A percentile compares a stretch with the other conserved stretches of the same genome.
phyloP scores from a whole-genome alignment of 2,888 invertebrate genomes.

The Dicranocentrus wangi region DNA sequence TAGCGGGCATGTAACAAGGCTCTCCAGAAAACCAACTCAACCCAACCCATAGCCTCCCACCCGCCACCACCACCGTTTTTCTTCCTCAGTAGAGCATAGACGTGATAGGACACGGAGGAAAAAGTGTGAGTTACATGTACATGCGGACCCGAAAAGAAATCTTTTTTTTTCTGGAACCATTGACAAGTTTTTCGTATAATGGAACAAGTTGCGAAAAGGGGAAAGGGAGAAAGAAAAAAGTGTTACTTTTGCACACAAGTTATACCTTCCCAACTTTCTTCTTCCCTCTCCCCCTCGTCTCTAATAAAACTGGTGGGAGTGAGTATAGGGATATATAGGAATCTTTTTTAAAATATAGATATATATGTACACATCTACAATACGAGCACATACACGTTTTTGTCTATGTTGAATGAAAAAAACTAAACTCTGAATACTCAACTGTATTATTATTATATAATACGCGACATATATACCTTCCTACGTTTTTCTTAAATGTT shows the following conservation, averaged over 20 bases:
- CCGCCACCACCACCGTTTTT: constrained; percentile 2
- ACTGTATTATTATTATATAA: neutral
- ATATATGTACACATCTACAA: constrained; percentile 37
- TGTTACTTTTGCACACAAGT: constrained; percentile 28
- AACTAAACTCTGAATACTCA: constrained; percentile 63
- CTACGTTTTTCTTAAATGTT: no score
- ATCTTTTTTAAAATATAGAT: constrained; percentile 40
- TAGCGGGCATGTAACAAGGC: no score
- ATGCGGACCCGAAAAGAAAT: no score
- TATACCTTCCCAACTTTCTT: constrained; percentile 18
- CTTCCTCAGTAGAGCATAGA: constrained; percentile 2
- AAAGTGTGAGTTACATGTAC: no score
- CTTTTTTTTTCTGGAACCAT: no score
- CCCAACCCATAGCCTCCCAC: no score
- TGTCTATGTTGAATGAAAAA: constrained; percentile 29
- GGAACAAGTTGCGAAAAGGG: constrained; percentile 46
- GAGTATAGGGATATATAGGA: constrained; percentile 37
- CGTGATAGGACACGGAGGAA: neutral
- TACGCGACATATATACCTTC: no score
- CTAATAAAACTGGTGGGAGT: no score
- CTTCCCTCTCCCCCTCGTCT: constrained; percentile 15
- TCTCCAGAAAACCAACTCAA: no score
- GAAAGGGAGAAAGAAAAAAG: constrained; percentile 29
- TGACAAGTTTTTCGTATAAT: constrained; percentile 32
- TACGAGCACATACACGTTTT: constrained; percentile 22